Conservation (phyloP, 2,113 vertebrate species). For the Carollia perspicillata region DNA sequence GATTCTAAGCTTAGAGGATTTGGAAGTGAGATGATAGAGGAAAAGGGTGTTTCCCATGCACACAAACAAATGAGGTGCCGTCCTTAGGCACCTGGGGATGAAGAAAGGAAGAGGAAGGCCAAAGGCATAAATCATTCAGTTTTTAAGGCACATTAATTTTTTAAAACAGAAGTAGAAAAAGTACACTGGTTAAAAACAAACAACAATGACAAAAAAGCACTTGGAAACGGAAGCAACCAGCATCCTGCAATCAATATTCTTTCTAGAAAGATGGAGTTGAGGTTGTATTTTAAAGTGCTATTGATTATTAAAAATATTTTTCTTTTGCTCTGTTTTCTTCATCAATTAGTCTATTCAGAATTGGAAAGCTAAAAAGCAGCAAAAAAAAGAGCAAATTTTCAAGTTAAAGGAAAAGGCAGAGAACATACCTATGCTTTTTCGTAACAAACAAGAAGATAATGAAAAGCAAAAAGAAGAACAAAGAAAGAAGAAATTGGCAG, state of each 20-base stretch:
- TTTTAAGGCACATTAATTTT: neutral
- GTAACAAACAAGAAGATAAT: conserved; percentile 66
- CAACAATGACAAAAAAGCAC: neutral
- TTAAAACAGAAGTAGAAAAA: neutral
- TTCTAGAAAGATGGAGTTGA: neutral
- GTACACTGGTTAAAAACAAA: neutral
- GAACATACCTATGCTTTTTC: conserved; percentile 63
- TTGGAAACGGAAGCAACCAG: neutral
- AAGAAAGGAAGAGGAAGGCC: neutral
- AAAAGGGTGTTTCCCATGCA: neutral
- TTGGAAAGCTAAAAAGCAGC: conserved; percentile 87
- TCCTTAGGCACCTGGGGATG: neutral
- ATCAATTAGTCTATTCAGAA: conserved; percentile 87
- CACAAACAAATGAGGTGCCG: neutral
- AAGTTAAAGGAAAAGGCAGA: conserved; percentile 82
- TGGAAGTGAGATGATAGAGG: neutral
- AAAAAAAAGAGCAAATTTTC: conserved; percentile 79
- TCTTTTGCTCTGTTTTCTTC: neutral
- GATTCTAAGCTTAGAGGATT: neutral
- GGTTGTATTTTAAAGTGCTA: neutral
- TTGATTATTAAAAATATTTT: neutral
- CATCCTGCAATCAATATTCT: neutral
- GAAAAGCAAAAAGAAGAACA: conserved; percentile 83
- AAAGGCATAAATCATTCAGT: neutral
- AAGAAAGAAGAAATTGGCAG: conserved; percentile 77